Evolutionary conservation across 2,797 vertebrate species (phyloP).

Genomic region (Pipistrellus pygmaeus): DNA sequence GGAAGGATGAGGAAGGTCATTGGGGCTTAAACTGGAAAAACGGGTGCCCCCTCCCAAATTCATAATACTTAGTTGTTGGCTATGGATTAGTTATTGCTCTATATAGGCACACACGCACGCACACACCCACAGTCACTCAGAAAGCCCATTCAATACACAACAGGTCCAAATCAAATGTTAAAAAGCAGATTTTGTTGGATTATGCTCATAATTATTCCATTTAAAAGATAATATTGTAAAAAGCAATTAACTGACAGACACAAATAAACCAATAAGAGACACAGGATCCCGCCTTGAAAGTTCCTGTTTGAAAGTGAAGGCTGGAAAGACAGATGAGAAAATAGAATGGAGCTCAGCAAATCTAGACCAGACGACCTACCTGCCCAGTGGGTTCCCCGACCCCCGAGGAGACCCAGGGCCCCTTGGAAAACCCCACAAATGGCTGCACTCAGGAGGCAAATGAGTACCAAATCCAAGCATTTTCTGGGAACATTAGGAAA

Average conservation of each 20-base stretch:
- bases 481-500: background rate
- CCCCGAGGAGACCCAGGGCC: accelerated
- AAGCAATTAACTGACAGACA: background rate
- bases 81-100: background rate
- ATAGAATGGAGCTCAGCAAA: background rate
- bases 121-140: background rate
- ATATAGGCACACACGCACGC: no score
- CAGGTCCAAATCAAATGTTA: background rate
- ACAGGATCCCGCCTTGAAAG: background rate
- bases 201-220: background rate
- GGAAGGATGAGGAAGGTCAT: background rate
- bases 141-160: background rate
- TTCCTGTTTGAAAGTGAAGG: background rate
- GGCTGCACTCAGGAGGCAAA: background rate
- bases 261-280: background rate
- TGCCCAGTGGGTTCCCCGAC: accelerated
- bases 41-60: background rate
- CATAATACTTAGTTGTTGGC: background rate
- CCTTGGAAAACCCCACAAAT: background rate
- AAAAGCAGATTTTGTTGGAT: background rate
- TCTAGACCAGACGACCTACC: background rate
- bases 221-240: conserved; percentile 9
- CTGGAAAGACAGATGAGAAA: background rate
- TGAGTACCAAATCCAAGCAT: accelerated
- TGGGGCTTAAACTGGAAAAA: background rate